Evolutionary conservation across 2,888 invertebrate genomes (phyloP).

Genomic region (Gastrophysa polygoni): DNA sequence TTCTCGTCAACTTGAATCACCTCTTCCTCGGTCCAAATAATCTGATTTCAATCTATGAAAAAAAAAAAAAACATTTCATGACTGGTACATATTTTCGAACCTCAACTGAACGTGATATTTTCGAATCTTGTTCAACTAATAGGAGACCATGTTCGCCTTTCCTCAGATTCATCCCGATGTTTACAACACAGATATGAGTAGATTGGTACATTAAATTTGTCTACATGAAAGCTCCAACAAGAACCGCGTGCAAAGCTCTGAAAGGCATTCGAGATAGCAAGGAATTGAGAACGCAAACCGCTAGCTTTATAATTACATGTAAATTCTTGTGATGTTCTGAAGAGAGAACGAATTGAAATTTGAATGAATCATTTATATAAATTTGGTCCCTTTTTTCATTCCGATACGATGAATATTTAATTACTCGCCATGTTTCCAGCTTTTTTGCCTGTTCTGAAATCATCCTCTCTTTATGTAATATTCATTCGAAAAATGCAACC

Average conservation of each 20-base stretch:
- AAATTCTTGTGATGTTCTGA: slow-evolving; percentile 53
- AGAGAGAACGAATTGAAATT: slow-evolving; percentile 52
- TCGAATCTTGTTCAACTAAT: neutral
- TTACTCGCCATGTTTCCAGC: neutral
- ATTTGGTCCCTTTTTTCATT: slow-evolving; percentile 38
- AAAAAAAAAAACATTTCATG: too few species aligned
- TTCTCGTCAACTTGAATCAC: too few species aligned
- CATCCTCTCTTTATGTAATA: too few species aligned
- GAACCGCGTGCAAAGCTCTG: slow-evolving; percentile 51
- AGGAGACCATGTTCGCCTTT: neutral
- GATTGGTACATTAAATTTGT: slow-evolving; percentile 52
- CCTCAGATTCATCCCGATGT: slow-evolving; percentile 8
- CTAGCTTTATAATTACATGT: slow-evolving; percentile 54
- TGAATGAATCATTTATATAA: slow-evolving; percentile 52
- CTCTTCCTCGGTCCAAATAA: too few species aligned
- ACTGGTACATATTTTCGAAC: neutral
- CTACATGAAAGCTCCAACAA: slow-evolving; percentile 52
- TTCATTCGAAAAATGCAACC: too few species aligned
- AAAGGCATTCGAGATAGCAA: neutral
- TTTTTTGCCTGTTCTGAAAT: neutral
- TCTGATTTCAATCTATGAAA: too few species aligned
- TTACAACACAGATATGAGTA: slow-evolving; percentile 41
- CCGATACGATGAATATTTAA: neutral
- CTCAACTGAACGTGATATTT: neutral
- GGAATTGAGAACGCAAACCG: slow-evolving; percentile 51